phyloP scores from a whole-genome alignment of 2,797 vertebrate species.

The Phrynocephalus vlangalii region DNA sequence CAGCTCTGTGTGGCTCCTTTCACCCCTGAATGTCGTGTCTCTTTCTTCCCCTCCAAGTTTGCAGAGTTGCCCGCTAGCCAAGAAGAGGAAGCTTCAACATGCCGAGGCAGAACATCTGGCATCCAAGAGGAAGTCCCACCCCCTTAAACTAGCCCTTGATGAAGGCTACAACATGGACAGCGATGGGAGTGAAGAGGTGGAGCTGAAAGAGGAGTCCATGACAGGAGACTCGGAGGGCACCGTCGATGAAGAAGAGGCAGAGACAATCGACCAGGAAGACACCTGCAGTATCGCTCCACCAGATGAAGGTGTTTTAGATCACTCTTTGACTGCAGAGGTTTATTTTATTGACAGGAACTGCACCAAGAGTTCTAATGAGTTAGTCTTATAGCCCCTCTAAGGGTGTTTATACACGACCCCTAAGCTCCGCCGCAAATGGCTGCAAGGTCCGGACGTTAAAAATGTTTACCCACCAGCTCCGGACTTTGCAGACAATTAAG shows the following conservation, averaged over 20 bases:
- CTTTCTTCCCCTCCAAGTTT: conserved; percentile 75
- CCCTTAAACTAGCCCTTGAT: conserved; percentile 90
- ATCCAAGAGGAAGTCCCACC: conserved; percentile 92
- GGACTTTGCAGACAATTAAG: too few species aligned
- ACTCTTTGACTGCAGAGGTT: conserved; percentile 44
- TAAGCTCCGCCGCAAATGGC: too few species aligned
- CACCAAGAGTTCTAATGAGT: conserved; percentile 52
- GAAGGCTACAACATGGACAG: conserved; percentile 91
- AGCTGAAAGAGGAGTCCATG: conserved; percentile 84
- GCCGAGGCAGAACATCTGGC: conserved; percentile 84
- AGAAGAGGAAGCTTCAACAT: conserved; percentile 92
- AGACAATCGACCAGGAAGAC: conserved; percentile 78
- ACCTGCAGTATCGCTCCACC: conserved; percentile 59
- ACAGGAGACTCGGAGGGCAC: conserved; percentile 82
- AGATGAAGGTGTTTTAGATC: conserved; percentile 78
- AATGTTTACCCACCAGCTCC: too few species aligned
- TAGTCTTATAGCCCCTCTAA: conserved; percentile 56
- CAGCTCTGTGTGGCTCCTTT: too few species aligned
- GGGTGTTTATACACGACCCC: too few species aligned
- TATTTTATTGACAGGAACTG: conserved; percentile 57
- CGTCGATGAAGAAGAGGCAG: conserved; percentile 78
- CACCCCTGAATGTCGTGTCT: background rate
- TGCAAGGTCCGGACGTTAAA: too few species aligned
- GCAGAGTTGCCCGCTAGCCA: conserved; percentile 92
- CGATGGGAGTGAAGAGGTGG: conserved; percentile 87